These are phyloP conservation scores for Rostratula benghalensis DNA, from an alignment of 2,113 vertebrate species.

Conservation along the genomic window DNA sequence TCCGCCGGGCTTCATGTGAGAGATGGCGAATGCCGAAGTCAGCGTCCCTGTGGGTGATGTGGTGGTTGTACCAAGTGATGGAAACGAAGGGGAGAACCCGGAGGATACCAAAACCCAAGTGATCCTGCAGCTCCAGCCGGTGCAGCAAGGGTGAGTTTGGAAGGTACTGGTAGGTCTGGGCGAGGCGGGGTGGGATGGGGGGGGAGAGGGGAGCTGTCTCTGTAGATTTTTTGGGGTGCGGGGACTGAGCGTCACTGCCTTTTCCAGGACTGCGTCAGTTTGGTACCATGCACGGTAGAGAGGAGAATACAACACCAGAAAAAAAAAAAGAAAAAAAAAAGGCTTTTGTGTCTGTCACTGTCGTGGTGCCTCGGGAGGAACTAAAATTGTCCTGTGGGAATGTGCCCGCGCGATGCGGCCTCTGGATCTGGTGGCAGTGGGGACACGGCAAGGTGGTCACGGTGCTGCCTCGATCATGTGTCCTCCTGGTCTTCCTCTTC, in stretches of 20 bases:
- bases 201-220: background rate
- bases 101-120: conserved; percentile 91
- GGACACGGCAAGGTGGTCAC: rapidly evolving
- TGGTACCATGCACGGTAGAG: rapidly evolving
- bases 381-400: background rate
- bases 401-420: rapidly evolving
- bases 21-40: conserved; percentile 90
- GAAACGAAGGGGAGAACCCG: conserved; percentile 81
- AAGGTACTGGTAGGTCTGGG: background rate
- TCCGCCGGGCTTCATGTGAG: conserved; percentile 73
- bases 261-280: background rate
- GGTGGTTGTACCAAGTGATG: conserved; percentile 83
- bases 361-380: rapidly evolving
- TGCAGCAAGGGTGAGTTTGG: conserved; percentile 86
- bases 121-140: conserved; percentile 88
- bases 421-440: rapidly evolving
- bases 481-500: background rate
- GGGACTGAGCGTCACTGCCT: rapidly evolving
- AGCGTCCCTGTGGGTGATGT: conserved; percentile 89
- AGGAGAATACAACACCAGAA: background rate
- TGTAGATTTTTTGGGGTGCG: background rate
- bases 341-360: background rate
- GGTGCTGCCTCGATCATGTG: rapidly evolving
- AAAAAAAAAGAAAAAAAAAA: background rate
- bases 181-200: background rate